Conservation (phyloP, 2,113 vertebrate species). For the Oenanthe oenanthe region DNA sequence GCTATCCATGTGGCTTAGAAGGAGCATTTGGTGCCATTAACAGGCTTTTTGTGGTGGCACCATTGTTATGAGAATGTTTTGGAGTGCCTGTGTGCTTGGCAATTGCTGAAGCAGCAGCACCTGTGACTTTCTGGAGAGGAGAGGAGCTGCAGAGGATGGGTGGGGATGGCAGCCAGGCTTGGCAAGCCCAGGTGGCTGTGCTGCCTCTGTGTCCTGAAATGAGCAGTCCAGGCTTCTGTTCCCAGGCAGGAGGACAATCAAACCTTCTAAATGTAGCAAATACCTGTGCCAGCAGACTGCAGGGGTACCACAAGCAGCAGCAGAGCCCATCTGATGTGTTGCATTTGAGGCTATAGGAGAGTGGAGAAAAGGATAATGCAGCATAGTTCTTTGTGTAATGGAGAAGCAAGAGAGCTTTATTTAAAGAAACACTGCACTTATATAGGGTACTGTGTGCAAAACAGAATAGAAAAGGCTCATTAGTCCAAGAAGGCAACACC, state of each 20-base stretch:
- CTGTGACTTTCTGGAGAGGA: not conserved
- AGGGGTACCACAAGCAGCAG: not conserved
- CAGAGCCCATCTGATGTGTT: accelerated
- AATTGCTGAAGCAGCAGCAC: not conserved
- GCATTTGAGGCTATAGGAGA: too few relatives aligned
- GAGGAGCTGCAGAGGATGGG: not conserved
- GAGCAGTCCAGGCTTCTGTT: not conserved
- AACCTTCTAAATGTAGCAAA: not conserved
- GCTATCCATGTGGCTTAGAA: not conserved
- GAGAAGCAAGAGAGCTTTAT: too few relatives aligned
- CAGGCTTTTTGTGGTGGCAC: not conserved
- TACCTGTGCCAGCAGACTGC: not conserved
- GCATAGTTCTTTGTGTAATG: too few relatives aligned
- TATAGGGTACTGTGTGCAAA: too few relatives aligned
- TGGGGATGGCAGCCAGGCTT: not conserved
- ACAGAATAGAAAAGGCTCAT: too few relatives aligned
- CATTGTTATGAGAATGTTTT: not conserved
- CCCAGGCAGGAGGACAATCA: not conserved
- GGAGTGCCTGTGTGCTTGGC: not conserved
- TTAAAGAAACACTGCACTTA: too few relatives aligned
- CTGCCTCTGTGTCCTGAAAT: not conserved
- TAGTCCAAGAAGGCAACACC: too few relatives aligned
- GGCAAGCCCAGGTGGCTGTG: accelerated
- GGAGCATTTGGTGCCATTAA: not conserved
- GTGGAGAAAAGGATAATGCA: too few relatives aligned